Evolutionary conservation across 2,888 invertebrate genomes (phyloP).

Genomic region (Pseudococcus viburni): DNA sequence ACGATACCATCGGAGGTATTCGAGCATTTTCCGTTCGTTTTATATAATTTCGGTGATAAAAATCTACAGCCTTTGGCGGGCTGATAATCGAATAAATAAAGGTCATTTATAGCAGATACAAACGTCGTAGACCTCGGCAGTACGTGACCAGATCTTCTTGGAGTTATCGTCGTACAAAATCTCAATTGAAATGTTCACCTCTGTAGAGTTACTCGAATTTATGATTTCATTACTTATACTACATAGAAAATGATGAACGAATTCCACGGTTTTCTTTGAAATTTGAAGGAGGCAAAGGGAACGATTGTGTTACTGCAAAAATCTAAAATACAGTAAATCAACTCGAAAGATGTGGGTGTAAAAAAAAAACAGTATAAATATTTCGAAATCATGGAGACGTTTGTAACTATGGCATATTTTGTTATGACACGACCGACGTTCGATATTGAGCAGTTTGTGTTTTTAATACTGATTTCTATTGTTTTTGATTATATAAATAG

Average conservation of each 20-base stretch:
- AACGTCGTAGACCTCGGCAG: background rate
- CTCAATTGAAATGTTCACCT: background rate
- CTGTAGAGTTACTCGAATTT: background rate
- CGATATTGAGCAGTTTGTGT: background rate
- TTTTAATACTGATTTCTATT: background rate
- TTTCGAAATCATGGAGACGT: too few species aligned
- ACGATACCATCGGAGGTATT: background rate
- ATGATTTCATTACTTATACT: background rate
- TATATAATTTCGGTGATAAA: background rate
- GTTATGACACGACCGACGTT: background rate
- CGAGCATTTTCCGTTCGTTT: background rate
- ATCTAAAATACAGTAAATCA: background rate
- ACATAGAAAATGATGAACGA: background rate
- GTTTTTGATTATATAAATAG: background rate
- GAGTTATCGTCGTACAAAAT: background rate
- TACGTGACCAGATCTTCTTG: background rate
- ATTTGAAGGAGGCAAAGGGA: too few species aligned
- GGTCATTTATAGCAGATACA: background rate
- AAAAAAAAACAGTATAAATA: too few species aligned
- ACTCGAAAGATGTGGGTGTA: too few species aligned
- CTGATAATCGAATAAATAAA: slow-evolving; percentile 16
- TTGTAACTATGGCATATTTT: background rate
- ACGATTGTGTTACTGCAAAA: background rate
- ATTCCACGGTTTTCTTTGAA: too few species aligned
- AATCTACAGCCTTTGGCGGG: background rate